Evolutionary conservation across 2,888 invertebrate genomes (phyloP).

Genomic region (Blomia tropicalis): DNA sequence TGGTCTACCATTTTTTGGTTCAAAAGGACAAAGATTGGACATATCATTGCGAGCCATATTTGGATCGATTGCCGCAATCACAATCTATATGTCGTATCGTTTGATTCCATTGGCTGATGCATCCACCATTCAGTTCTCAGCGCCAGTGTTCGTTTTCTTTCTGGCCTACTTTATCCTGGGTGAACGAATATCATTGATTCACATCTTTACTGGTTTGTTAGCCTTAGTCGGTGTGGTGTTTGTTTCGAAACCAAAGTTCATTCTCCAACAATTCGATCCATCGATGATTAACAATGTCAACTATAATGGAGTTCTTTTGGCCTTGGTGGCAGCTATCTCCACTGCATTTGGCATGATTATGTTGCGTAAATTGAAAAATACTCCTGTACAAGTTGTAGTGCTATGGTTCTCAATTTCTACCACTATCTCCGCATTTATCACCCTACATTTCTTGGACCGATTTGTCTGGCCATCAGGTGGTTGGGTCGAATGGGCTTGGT

Average conservation of each 20-base stretch:
- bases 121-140: conserved; percentile 11
- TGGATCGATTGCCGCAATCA: conserved; percentile 14
- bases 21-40: conserved; percentile 14
- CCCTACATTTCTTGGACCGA: background rate
- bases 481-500: background rate
- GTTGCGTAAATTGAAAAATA: conserved; percentile 15
- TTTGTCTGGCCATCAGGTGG: conserved; percentile 8
- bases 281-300: background rate
- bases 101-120: conserved; percentile 21
- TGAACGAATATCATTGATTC: conserved; percentile 7
- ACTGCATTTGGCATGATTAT: conserved; percentile 11
- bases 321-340: conserved; percentile 1
- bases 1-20: conserved; percentile 12
- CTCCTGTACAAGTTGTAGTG: conserved; percentile 15
- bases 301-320: conserved; percentile 1
- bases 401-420: conserved; percentile 13
- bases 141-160: conserved; percentile 16
- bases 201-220: conserved; percentile 4
- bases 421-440: background rate
- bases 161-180: conserved; percentile 17
- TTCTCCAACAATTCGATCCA: background rate
- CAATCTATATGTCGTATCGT: conserved; percentile 18
- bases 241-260: conserved; percentile 18
- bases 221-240: conserved; percentile 14
- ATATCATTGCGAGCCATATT: conserved; percentile 4